These are phyloP conservation scores for Drosophila chauvacae DNA, from an alignment of 1,140 invertebrate species.

Conservation along the genomic window DNA sequence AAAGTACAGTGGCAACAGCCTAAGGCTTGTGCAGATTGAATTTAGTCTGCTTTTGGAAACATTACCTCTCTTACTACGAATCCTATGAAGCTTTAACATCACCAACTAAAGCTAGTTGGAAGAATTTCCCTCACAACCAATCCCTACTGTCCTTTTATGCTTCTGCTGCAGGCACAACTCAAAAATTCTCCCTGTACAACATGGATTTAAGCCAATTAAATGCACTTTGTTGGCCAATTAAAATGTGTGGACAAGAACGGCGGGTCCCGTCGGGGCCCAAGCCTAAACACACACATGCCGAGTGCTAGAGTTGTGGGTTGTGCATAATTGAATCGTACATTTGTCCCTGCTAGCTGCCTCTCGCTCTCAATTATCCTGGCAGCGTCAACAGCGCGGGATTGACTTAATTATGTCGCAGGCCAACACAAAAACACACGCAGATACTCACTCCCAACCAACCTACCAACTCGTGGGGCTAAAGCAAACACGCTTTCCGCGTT, in stretches of 20 bases:
- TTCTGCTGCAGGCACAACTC: neutral
- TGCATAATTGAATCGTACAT: conserved; percentile 73
- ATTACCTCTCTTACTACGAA: too few species aligned
- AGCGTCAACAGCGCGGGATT: conserved; percentile 73
- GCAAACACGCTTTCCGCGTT: conserved; percentile 63
- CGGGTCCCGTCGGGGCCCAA: conserved; percentile 17
- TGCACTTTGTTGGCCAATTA: conserved; percentile 78
- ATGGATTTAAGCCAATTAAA: conserved; percentile 72
- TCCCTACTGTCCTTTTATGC: conserved; percentile 6
- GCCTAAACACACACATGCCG: conserved; percentile 54
- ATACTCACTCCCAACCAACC: neutral
- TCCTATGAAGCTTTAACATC: neutral
- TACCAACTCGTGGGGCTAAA: conserved; percentile 29
- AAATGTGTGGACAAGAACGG: conserved; percentile 49
- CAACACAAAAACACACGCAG: conserved; percentile 24
- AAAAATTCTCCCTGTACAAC: conserved; percentile 24
- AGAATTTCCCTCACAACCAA: too few species aligned
- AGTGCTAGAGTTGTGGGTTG: conserved; percentile 65
- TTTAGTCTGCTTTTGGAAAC: too few species aligned
- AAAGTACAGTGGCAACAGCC: neutral
- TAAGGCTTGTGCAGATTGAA: neutral
- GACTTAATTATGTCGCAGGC: conserved; percentile 79
- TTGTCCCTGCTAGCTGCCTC: conserved; percentile 43
- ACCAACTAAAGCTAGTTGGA: too few species aligned
- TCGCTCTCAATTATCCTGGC: conserved; percentile 76